Evolutionary conservation across 1,140 invertebrate genomes (phyloP).

Genomic region (Pissodes strobi): DNA sequence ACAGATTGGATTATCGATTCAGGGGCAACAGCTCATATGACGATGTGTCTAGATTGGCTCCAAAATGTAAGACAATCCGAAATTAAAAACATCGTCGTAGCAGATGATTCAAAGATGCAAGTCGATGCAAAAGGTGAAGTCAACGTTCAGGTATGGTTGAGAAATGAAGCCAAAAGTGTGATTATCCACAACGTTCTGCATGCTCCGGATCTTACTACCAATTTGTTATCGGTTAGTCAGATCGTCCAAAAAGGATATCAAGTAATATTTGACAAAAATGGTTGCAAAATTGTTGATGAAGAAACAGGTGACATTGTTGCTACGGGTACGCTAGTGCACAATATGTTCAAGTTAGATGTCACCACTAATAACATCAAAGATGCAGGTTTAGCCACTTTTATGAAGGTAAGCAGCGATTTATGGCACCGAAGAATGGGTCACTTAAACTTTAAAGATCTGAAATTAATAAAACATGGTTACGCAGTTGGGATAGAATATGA

Average conservation of each 20-base stretch:
- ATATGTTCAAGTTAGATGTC: conserved; percentile 3
- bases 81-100: no score
- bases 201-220: conserved; percentile 33
- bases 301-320: conserved; percentile 31
- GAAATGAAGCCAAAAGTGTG: not conserved
- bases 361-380: conserved; percentile 17
- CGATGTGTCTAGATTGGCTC: no score
- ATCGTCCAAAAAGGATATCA: conserved; percentile 29
- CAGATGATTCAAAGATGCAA: conserved; percentile 14
- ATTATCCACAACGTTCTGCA: conserved; percentile 28
- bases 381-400: not conserved
- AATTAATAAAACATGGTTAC: no score
- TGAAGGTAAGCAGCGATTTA: no score
- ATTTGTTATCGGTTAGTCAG: conserved; percentile 34
- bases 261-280: conserved; percentile 26
- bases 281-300: conserved; percentile 26
- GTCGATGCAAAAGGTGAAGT: conserved; percentile 15
- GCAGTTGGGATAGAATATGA: conserved; percentile 15
- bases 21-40: no score
- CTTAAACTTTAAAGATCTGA: no score
- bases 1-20: no score
- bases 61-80: no score
- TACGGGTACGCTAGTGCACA: conserved; percentile 24
- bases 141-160: conserved; percentile 12
- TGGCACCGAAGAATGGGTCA: conserved; percentile 36